Evolutionary conservation across 2,797 vertebrate genomes (phyloP), one percentile per base, ranked within the genome.

Genomic region (Amblyopsis hoosieri): DNA sequence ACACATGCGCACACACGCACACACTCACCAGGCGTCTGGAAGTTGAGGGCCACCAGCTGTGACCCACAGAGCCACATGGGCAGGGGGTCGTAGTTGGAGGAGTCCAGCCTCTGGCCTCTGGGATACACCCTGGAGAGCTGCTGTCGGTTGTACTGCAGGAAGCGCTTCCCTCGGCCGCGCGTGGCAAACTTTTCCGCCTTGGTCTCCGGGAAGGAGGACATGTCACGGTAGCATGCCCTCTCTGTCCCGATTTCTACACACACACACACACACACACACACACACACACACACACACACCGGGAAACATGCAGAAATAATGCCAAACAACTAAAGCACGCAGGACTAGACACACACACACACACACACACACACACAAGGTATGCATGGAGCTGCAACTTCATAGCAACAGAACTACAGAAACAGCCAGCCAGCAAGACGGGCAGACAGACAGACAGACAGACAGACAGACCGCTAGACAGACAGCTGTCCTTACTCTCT

Each of bases 1-100:
- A 17, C 17, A 17, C 17, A 17, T 17, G 17, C 17, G 17, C 17
- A 17, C 33, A 45, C 59, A 14, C n/a, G 37, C 49, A 8, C 11
- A 19, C 54, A 29, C 88, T 85, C 65, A 99, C 97, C 97, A 81
- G 97, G 96, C 0, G 97, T 99, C 90, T 99, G 97, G 84, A 98
- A 99, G 84, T 99, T 99, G 74, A 99, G 95, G 0, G 97, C 97
- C 31, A 99, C 97, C 57, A 99, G 91, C 87, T 99, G 97, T 76
- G 96, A 97, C 78, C 97, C 97, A 0, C 97, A 99, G 80, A 97
- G 94, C 97, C 97, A 99, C 95, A 98, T 98, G 88, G 96, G 94
- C 81, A 99, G 83, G 0, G 97, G 96, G 82, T 99, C 97, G 0
- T 99, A 99, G 90, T 99, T 99, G 80, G 97, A 99, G 5, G 97